Evolutionary conservation across 2,888 invertebrate species (phyloP), one percentile per base, ranked within the genome.

Genomic region (Protodeltote pygarga): DNA sequence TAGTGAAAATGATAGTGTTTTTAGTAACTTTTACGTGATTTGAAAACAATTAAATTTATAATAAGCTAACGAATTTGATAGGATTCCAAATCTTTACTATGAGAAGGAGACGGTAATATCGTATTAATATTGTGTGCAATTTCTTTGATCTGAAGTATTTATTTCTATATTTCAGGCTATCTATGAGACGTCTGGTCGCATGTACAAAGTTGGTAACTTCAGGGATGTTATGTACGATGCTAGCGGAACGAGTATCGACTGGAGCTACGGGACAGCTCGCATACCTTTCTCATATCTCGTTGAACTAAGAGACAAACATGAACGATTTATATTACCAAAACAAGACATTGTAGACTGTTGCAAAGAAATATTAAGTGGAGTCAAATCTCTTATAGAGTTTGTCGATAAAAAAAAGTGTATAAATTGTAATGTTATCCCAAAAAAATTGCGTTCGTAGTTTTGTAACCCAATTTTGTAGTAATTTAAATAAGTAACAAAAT

Each of bases 191-290:
- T 83, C 68, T 15, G 87, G 90, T 5, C 79, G 82, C 5, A 85
- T 87, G 84, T 92, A 90, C 46, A 90, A 89, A 79, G 90, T 92
- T 2, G 92, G 92, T 0, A 87, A 85, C 52, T 90, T 90, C 59
- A 89, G 83, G 64, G 89, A 91, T 46, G 69, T 91, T 0, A 92
- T 90, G 90, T 92, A 91, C 50, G 75, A 72, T 29, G 90, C 92
- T 0, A 71, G 77, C 29, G 92, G 92, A 0, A 91, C 91, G 1
- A 92, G 92, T 52, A 87, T 90, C 17, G 92, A 92, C 55, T 92
- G 92, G 91, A 89, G 89, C 51, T 91, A 92, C 32, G 89, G 89
- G 3, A 80, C 82, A 2, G 91, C 89, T 9, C 79, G 72, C 2
- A 89, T 92, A 16, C 92, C 90, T 0, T 92, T 81, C 62, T 85